Conservation (phyloP, 2,888 invertebrate genomes). For the Diploptera punctata region DNA sequence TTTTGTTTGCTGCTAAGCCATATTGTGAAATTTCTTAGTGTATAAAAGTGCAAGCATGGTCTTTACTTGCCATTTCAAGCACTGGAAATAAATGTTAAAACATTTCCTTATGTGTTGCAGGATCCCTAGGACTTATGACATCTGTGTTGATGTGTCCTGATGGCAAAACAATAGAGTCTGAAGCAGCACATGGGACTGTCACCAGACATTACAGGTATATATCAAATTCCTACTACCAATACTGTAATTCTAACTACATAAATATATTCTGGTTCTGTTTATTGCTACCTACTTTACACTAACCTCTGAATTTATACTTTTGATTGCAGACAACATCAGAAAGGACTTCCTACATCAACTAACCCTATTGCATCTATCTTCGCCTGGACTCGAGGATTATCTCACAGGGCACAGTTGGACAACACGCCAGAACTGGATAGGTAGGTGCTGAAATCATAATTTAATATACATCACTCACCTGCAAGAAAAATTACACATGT, state of each 20-base stretch:
- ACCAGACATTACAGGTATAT: conserved; percentile 79
- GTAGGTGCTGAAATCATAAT: too few species aligned
- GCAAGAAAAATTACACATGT: too few species aligned
- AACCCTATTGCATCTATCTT: conserved; percentile 92
- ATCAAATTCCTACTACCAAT: too few species aligned
- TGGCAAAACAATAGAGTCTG: conserved; percentile 86
- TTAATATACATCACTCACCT: too few species aligned
- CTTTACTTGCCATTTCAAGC: too few species aligned
- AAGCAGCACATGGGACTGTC: conserved; percentile 93
- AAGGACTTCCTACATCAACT: conserved; percentile 86
- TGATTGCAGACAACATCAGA: conserved; percentile 75
- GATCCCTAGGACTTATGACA: conserved; percentile 90
- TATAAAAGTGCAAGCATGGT: too few species aligned
- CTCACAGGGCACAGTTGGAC: conserved; percentile 84
- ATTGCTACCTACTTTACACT: too few species aligned
- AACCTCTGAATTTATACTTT: background rate
- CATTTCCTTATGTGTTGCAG: conserved; percentile 50
- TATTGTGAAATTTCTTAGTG: too few species aligned
- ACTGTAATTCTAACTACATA: too few species aligned
- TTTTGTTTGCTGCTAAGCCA: too few species aligned
- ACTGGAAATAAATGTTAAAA: too few species aligned
- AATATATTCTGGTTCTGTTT: too few species aligned
- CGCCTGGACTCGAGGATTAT: conserved; percentile 88
- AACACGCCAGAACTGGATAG: conserved; percentile 73
- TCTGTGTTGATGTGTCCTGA: conserved; percentile 90